These are phyloP conservation scores for Rhabdomys dilectus DNA, from an alignment of 2,113 vertebrate species.

Conservation along the genomic window DNA sequence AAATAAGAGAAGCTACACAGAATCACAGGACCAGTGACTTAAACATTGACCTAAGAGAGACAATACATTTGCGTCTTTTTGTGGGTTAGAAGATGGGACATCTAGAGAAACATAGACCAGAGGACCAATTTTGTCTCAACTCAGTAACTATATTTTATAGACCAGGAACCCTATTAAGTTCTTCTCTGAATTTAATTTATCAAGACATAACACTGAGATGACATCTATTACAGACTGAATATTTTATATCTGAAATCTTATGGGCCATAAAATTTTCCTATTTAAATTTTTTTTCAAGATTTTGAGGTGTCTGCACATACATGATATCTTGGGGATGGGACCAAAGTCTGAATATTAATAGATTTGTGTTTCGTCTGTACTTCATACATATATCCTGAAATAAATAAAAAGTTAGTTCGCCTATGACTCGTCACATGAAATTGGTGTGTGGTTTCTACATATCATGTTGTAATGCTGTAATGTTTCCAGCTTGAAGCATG, in stretches of 20 bases:
- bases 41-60: background rate
- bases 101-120: background rate
- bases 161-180: background rate
- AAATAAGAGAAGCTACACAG: background rate
- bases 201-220: background rate
- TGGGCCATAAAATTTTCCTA: background rate
- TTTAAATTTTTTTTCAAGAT: background rate
- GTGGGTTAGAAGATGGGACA: background rate
- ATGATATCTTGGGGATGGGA: background rate
- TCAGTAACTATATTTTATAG: background rate
- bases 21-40: background rate
- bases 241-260: background rate
- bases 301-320: background rate
- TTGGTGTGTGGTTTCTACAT: background rate
- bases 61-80: background rate
- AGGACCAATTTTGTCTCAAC: background rate
- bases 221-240: background rate
- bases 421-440: background rate
- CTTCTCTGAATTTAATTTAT: background rate
- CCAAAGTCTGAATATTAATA: background rate
- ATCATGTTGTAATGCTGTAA: background rate
- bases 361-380: background rate
- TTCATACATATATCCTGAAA: background rate
- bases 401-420: background rate
- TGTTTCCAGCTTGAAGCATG: background rate